phyloP scores from a whole-genome alignment of 2,888 invertebrate species.

The Cetonia aurata region DNA sequence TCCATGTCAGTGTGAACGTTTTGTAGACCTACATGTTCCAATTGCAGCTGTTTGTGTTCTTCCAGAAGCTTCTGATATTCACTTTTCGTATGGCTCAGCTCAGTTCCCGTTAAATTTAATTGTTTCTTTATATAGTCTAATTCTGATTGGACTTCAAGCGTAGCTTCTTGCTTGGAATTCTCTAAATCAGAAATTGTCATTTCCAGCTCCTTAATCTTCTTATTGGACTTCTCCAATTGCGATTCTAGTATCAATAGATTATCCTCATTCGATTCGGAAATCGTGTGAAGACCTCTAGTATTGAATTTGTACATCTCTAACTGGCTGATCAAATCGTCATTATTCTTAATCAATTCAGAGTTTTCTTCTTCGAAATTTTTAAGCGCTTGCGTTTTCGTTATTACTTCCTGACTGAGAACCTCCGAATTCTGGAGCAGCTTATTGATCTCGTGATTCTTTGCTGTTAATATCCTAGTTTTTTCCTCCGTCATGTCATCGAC shows the following conservation, averaged over 20 bases:
- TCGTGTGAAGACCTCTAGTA: constrained; percentile 77
- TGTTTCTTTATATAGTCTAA: constrained; percentile 55
- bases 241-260: constrained; percentile 74
- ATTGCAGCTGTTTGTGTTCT: constrained; percentile 50
- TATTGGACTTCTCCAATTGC: constrained; percentile 71
- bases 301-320: constrained; percentile 73
- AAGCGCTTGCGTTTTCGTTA: constrained; percentile 62
- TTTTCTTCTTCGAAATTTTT: constrained; percentile 72
- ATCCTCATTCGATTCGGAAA: constrained; percentile 80
- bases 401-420: constrained; percentile 62
- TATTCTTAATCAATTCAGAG: constrained; percentile 77
- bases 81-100: constrained; percentile 53
- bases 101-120: constrained; percentile 52
- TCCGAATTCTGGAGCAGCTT: constrained; percentile 62
- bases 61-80: constrained; percentile 59
- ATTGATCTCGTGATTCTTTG: constrained; percentile 65
- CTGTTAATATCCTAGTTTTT: constrained; percentile 59
- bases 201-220: constrained; percentile 65
- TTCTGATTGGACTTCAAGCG: constrained; percentile 52
- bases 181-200: constrained; percentile 54
- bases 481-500: constrained; percentile 72
- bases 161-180: constrained; percentile 51
- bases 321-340: constrained; percentile 76
- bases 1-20: constrained; percentile 72
- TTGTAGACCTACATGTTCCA: constrained; percentile 70